These are phyloP conservation scores for Paraplagusia blochii DNA, from an alignment of 2,113 vertebrate genomes.

Conservation along the genomic window DNA sequence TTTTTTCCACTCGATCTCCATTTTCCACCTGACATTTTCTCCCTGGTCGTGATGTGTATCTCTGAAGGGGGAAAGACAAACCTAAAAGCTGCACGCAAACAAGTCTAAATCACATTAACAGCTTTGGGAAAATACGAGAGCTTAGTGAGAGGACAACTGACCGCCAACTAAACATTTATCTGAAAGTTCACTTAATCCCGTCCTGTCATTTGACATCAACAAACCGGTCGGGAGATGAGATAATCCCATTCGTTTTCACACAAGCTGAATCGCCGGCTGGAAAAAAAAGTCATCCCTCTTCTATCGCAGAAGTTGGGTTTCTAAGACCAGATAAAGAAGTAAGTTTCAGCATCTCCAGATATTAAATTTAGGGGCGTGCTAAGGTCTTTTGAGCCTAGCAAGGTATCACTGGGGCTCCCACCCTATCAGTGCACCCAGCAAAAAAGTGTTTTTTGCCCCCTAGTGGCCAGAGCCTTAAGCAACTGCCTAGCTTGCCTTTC, in stretches of 20 bases:
- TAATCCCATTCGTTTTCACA: background rate
- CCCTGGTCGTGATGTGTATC: background rate
- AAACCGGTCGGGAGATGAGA: background rate
- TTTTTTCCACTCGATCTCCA: background rate
- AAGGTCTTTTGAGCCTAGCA: no score
- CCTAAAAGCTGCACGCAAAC: background rate
- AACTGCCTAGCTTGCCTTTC: no score
- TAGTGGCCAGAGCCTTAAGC: no score
- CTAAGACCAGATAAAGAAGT: no score
- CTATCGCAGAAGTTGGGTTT: no score
- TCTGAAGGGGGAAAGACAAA: background rate
- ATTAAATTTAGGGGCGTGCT: no score
- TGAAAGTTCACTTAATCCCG: background rate
- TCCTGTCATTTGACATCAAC: background rate
- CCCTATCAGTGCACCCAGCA: no score
- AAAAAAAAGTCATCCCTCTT: no score
- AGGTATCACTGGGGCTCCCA: no score
- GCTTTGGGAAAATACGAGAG: background rate
- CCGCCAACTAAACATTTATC: background rate
- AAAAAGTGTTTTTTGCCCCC: no score
- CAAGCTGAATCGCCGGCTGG: background rate
- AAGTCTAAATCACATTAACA: slow-evolving; percentile 3
- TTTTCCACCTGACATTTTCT: background rate
- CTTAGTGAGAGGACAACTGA: background rate
- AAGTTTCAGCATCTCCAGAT: no score